These are phyloP conservation scores for Perognathus longimembris DNA, from an alignment of 2,113 vertebrate genomes.

Conservation along the genomic window DNA sequence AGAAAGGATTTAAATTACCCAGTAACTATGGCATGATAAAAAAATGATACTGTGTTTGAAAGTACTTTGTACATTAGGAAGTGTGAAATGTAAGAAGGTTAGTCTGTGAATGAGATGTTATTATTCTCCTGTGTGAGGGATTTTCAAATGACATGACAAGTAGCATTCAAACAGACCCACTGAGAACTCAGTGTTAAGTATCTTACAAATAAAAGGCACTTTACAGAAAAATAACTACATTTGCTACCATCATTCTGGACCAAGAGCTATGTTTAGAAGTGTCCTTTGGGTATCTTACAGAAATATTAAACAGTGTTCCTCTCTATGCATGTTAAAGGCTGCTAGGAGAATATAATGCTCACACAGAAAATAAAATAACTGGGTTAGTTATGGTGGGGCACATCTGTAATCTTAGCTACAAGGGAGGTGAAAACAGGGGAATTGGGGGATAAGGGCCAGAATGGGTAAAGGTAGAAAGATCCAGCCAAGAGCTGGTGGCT, in stretches of 20 bases:
- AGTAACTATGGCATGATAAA: not conserved
- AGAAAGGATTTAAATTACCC: not conserved
- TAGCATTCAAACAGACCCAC: not conserved
- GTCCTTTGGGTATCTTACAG: not conserved
- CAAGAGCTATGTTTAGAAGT: not conserved
- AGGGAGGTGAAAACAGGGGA: no score
- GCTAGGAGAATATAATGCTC: not conserved
- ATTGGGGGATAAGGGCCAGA: no score
- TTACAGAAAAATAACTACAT: constrained; percentile 39
- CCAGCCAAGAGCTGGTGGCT: no score
- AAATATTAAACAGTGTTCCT: constrained; percentile 11
- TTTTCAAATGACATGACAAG: constrained; percentile 25
- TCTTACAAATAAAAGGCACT: constrained; percentile 38
- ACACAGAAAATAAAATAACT: not conserved
- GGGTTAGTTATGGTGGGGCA: no score
- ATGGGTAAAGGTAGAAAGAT: no score
- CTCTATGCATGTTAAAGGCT: not conserved
- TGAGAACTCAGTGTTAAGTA: constrained; percentile 3
- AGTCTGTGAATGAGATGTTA: not conserved
- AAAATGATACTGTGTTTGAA: not conserved
- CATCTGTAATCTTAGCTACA: no score
- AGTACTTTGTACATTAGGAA: not conserved
- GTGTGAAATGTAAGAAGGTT: not conserved
- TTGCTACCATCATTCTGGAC: not conserved
- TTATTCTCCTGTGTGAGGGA: not conserved